Base-by-base conservation (phyloP, 2,888 invertebrate genomes). In the Thera britannica region DNA sequence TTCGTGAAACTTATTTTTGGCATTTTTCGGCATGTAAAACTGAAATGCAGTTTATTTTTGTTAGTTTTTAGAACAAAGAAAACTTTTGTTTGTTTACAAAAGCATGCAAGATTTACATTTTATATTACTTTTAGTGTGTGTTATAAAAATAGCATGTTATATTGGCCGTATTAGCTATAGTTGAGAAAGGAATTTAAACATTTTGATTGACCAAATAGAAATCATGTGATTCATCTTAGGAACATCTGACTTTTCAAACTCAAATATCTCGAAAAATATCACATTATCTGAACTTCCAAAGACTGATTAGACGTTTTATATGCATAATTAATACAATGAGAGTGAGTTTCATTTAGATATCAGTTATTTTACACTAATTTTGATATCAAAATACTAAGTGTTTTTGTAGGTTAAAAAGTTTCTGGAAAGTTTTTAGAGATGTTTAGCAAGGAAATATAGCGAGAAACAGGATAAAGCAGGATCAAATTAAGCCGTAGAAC, bases 181-280 rank as follows among this genome's bases (percentile, higher is more conserved):
- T 5, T 72, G 68, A 8, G 36, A 5, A 54, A n/a, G 34, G 34
- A 52, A 55, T 57, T 8, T 23, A 7, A 8, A 57, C n/a, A 44
- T 38, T 51, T 36, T 52, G 56, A 52, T 61, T 57, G 41, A n/a
- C 35, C 44, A 55, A 58, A 41, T 23, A 51, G 44, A 0, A 57
- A 80, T 88, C 88, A 88, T 87, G 87, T 88, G 88, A 88, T 85
- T 83, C 78, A 81, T 68, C 9, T 38, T 36, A 38, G 51, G 46
- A 77, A 77, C 90, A 90, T 74, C 86, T 86, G 89, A 79, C 75
- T 65, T 12, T 67, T 70, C 57, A 70, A 79, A 51, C 68, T 67
- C 36, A 41, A 68, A 76, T 78, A 75, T 65, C 72, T 72, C 51
- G 61, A 65, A 67, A 65, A 59, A 44, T 65, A 62, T 38, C 4